Evolutionary conservation across 2,113 vertebrate genomes (phyloP).

Genomic region (Menura novaehollandiae): DNA sequence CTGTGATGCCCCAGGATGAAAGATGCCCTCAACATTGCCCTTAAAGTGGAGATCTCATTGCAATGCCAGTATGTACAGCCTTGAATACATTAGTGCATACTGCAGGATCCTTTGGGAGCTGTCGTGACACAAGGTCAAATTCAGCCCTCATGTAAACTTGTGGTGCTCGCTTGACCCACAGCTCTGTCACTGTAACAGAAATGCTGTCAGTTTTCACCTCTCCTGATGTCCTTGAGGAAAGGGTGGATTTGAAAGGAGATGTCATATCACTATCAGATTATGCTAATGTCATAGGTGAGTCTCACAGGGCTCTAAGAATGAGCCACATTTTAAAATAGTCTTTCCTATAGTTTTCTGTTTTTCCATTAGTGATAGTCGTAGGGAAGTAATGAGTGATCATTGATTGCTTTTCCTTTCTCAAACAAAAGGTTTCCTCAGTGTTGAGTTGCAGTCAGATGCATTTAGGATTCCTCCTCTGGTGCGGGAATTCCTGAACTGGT

Average conservation of each 20-base stretch:
- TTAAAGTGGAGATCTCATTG: slow-evolving; percentile 3
- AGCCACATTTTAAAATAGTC: background rate
- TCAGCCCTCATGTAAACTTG: background rate
- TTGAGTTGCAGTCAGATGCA: background rate
- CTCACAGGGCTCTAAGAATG: background rate
- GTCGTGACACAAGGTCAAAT: background rate
- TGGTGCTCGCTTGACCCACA: background rate
- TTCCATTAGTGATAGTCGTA: background rate
- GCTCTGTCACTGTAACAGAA: background rate
- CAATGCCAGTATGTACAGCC: background rate
- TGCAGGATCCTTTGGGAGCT: background rate
- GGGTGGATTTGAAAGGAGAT: background rate
- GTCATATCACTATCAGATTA: background rate
- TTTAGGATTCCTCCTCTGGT: background rate
- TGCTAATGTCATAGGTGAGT: background rate
- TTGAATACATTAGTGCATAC: background rate
- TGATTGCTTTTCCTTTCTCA: background rate
- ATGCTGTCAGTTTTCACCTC: slow-evolving; percentile 7
- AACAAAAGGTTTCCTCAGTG: background rate
- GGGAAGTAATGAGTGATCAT: background rate
- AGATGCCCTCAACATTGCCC: background rate
- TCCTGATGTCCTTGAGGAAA: slow-evolving; percentile 13
- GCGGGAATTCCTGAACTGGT: background rate
- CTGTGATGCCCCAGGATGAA: slow-evolving; percentile 26
- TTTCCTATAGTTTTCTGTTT: background rate